These are phyloP conservation scores for Platycnemis pennipes DNA, from an alignment of 2,888 invertebrate genomes.

Conservation along the genomic window DNA sequence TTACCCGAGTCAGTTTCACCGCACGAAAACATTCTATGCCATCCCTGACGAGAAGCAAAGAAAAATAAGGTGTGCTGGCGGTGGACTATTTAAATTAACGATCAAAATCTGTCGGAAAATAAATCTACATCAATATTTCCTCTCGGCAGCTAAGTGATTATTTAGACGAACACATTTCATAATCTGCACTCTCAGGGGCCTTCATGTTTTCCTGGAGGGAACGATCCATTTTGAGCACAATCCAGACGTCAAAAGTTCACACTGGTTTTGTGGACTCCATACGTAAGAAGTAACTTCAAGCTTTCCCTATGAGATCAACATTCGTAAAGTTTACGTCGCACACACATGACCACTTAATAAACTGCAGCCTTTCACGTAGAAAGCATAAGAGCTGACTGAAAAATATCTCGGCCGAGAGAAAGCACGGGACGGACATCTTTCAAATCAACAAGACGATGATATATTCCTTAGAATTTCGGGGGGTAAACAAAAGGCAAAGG, in stretches of 20 bases:
- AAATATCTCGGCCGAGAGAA: not conserved
- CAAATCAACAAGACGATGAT: not conserved
- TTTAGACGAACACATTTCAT: no score
- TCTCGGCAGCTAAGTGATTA: no score
- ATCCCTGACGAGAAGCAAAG: no score
- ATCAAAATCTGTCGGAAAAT: no score
- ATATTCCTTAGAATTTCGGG: not conserved
- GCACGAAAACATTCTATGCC: not conserved
- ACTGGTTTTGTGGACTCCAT: not conserved
- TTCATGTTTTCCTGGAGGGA: not conserved
- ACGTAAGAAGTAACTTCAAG: not conserved
- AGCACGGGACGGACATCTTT: not conserved
- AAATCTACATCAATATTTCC: no score
- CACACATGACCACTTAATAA: not conserved
- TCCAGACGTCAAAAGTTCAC: no score
- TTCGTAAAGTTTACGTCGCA: not conserved
- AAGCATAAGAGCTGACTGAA: not conserved
- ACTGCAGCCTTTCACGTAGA: not conserved
- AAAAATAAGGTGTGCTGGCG: no score
- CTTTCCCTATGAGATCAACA: not conserved
- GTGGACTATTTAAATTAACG: no score
- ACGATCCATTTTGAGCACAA: not conserved
- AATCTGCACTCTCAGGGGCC: no score
- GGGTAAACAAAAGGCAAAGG: not conserved
- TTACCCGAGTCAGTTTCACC: no score